Conservation (phyloP, 2,113 vertebrate genomes). For the Eulemur macaco region DNA sequence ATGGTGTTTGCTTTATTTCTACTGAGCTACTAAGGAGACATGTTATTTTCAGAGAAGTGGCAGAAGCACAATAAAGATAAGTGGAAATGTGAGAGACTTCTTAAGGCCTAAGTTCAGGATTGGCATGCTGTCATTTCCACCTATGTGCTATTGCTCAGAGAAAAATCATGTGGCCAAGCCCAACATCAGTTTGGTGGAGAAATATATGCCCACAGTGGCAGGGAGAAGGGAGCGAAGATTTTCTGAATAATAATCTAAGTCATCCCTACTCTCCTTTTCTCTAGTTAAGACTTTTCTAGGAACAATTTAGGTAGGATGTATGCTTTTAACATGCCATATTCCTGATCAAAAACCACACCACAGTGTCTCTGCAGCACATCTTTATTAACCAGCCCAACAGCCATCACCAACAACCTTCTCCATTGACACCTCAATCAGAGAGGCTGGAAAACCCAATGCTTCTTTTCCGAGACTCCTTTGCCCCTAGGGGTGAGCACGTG, state of each 20-base stretch:
- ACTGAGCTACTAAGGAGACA: background rate
- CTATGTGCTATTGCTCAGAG: background rate
- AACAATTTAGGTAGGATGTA: background rate
- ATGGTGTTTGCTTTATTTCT: background rate
- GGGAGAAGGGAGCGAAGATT: background rate
- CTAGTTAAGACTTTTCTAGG: slow-evolving; percentile 23
- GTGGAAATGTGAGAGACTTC: background rate
- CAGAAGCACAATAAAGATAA: slow-evolving; percentile 26
- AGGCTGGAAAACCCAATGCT: background rate
- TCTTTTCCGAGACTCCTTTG: slow-evolving; percentile 1
- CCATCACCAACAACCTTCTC: background rate
- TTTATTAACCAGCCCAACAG: background rate
- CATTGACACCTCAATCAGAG: background rate
- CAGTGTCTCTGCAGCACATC: background rate
- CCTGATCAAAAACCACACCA: background rate
- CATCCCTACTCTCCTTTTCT: background rate
- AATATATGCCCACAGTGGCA: background rate
- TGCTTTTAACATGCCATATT: background rate
- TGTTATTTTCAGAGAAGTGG: background rate
- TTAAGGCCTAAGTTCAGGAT: background rate
- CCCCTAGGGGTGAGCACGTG: background rate
- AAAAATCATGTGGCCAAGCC: background rate
- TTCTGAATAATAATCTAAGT: background rate
- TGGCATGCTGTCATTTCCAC: background rate
- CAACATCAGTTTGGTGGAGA: background rate